These are phyloP conservation scores for Empidonax alnorum DNA, from an alignment of 2,113 vertebrate genomes.

Conservation along the genomic window DNA sequence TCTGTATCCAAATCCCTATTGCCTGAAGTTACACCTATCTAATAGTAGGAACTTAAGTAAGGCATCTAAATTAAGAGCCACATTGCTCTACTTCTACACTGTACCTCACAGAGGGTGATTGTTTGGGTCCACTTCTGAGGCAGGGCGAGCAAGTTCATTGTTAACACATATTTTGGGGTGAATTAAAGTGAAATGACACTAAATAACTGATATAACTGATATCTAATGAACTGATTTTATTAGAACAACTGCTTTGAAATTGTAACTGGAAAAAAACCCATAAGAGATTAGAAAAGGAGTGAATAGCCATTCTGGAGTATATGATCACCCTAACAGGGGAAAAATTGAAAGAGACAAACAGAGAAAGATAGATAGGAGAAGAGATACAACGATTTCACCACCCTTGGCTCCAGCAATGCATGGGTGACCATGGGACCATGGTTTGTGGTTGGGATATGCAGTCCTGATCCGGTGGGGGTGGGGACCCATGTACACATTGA, in stretches of 20 bases:
- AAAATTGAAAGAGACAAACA: rapidly evolving
- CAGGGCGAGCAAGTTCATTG: background rate
- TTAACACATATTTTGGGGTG: background rate
- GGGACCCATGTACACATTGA: rapidly evolving
- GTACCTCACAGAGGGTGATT: rapidly evolving
- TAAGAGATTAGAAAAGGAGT: background rate
- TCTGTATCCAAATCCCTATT: background rate
- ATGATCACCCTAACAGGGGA: background rate
- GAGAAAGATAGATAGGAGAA: background rate
- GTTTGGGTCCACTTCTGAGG: background rate
- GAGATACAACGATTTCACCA: background rate
- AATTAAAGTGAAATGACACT: background rate
- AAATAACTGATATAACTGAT: background rate
- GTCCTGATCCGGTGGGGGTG: background rate
- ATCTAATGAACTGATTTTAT: background rate
- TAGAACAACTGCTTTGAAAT: background rate
- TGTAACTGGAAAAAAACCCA: rapidly evolving
- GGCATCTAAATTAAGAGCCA: background rate
- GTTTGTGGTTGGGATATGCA: background rate
- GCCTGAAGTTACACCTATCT: background rate
- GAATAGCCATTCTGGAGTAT: background rate
- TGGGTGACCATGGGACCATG: background rate
- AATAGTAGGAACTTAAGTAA: background rate
- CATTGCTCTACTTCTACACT: background rate
- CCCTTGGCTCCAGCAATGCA: background rate